Evolutionary conservation across 1,140 invertebrate species (phyloP).

Genomic region (Brachionus paranguensis): DNA sequence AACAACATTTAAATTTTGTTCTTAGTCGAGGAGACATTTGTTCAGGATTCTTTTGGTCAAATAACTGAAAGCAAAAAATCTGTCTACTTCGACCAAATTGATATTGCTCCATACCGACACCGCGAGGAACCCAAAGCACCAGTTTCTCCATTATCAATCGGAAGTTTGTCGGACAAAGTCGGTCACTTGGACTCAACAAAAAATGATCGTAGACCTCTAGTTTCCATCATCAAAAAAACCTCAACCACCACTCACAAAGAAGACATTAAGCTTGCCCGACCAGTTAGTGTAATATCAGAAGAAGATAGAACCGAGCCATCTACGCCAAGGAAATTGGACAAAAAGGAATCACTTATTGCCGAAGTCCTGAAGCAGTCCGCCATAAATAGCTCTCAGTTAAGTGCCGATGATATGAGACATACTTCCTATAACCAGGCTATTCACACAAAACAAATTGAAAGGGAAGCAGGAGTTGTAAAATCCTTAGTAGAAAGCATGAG

Average conservation of each 20-base stretch:
- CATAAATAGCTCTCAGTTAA: background rate
- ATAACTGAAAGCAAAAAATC: background rate
- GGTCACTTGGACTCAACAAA: background rate
- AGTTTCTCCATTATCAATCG: background rate
- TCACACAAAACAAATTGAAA: background rate
- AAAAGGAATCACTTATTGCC: background rate
- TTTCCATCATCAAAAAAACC: slow-evolving; percentile 12
- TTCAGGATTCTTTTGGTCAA: background rate
- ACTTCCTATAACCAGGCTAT: slow-evolving; percentile 6
- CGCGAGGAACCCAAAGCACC: background rate
- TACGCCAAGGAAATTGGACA: background rate
- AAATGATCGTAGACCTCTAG: background rate
- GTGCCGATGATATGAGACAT: background rate
- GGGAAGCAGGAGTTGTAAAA: background rate
- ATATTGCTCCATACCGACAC: background rate
- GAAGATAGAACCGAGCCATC: background rate
- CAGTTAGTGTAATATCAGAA: background rate
- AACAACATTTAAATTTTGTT: background rate
- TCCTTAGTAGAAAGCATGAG: background rate
- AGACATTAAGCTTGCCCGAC: background rate
- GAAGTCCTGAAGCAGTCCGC: background rate
- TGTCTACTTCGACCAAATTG: background rate
- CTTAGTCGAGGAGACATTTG: background rate
- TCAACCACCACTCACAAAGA: background rate
- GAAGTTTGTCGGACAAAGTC: background rate